Conservation (phyloP, 2,113 vertebrate species). For the Xerus inauris region DNA sequence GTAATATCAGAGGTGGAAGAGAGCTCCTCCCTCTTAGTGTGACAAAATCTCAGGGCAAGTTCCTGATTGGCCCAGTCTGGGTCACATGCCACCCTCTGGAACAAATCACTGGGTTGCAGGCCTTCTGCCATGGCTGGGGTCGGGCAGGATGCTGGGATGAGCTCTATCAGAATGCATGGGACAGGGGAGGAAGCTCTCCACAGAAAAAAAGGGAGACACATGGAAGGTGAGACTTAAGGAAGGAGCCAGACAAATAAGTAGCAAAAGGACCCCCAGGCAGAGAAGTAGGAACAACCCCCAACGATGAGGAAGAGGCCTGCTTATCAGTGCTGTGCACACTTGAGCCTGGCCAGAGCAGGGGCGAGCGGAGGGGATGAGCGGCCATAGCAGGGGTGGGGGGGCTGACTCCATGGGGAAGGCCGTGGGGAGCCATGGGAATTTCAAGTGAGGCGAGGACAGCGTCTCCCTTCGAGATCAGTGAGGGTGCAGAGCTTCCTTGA, state of each 20-base stretch:
- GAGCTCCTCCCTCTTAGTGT: neutral
- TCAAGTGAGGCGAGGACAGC: fast-evolving
- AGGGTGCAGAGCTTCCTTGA: too few relatives aligned
- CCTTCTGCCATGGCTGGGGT: neutral
- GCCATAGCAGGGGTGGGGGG: neutral
- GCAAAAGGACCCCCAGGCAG: neutral
- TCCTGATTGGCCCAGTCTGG: neutral
- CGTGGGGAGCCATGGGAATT: neutral
- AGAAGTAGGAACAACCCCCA: neutral
- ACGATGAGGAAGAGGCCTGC: neutral
- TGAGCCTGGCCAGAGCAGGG: neutral
- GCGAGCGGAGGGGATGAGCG: neutral
- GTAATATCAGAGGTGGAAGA: neutral
- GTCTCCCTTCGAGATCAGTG: neutral
- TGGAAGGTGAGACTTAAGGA: neutral
- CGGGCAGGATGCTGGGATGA: neutral
- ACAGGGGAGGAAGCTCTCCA: too few relatives aligned
- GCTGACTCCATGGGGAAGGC: fast-evolving
- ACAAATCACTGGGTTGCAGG: neutral
- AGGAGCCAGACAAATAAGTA: neutral
- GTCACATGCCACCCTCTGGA: neutral
- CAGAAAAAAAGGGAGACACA: too few relatives aligned
- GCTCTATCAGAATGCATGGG: neutral
- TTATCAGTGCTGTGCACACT: fast-evolving
- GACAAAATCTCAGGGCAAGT: neutral